Conservation (phyloP, 2,113 vertebrate genomes). For the Ailurus styani region DNA sequence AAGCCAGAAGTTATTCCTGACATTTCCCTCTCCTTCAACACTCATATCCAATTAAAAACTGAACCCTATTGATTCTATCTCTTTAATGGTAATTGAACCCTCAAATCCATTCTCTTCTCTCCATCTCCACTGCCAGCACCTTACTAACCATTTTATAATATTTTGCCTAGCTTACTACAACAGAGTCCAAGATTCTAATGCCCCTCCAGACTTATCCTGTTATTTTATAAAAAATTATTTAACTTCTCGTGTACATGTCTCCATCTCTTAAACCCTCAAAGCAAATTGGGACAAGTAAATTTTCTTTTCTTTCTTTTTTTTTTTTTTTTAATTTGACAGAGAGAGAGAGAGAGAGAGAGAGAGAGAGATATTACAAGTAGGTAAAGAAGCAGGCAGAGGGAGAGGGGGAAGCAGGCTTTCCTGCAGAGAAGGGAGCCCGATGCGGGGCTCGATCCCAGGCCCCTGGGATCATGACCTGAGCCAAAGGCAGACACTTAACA, state of each 20-base stretch:
- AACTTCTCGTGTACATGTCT: background rate
- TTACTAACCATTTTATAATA: background rate
- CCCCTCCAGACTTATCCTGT: background rate
- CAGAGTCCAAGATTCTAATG: background rate
- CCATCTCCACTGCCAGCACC: background rate
- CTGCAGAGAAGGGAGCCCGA: too few relatives aligned
- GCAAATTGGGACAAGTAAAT: background rate
- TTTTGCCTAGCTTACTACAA: background rate
- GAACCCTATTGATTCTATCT: background rate
- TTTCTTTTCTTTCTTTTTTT: background rate
- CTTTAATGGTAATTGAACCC: background rate
- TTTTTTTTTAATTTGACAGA: too few relatives aligned
- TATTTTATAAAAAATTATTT: background rate
- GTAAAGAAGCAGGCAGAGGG: too few relatives aligned
- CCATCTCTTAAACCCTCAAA: background rate
- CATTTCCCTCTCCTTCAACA: background rate
- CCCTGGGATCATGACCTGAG: too few relatives aligned
- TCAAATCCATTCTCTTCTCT: background rate
- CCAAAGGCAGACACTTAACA: too few relatives aligned
- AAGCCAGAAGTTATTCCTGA: background rate
- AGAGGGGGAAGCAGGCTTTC: too few relatives aligned
- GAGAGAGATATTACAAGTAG: too few relatives aligned
- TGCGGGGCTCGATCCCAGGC: too few relatives aligned
- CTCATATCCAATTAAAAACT: background rate
- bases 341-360: too few relatives aligned